phyloP scores from a whole-genome alignment of 2,113 vertebrate genomes.

The Trogon surrucura region DNA sequence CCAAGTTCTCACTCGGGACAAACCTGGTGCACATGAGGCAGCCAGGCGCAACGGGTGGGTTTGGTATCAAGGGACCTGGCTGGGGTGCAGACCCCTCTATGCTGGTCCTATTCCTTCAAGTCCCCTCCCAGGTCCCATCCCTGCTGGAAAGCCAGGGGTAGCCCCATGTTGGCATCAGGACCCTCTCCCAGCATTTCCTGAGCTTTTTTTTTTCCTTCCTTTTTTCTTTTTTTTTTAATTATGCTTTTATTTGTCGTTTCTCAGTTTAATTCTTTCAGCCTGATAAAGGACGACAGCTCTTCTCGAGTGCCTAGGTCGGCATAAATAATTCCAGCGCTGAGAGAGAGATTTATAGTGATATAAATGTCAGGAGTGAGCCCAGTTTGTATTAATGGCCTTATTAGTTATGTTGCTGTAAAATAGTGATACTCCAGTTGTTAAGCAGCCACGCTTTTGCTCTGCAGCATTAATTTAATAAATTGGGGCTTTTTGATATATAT shows the following conservation, averaged over 20 bases:
- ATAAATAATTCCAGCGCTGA: conserved; percentile 70
- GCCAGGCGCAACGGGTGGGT: accelerated
- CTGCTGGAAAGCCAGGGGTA: neutral
- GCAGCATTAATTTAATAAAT: conserved; percentile 75
- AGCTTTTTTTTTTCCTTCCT: neutral
- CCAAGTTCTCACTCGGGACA: neutral
- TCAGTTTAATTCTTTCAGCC: conserved; percentile 34
- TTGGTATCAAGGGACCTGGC: neutral
- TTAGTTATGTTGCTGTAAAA: conserved; percentile 82
- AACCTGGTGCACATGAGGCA: accelerated
- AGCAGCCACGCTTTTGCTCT: conserved; percentile 69
- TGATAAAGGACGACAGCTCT: conserved; percentile 51
- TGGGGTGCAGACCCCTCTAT: accelerated
- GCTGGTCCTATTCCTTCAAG: neutral
- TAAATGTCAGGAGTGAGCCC: conserved; percentile 73
- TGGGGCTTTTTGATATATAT: conserved; percentile 66
- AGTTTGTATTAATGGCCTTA: conserved; percentile 82
- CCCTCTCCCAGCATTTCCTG: neutral
- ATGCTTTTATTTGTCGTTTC: neutral
- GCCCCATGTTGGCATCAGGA: neutral
- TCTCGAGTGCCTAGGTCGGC: conserved; percentile 25
- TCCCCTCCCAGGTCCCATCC: neutral
- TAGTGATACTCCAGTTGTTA: conserved; percentile 72
- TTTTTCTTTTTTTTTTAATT: neutral
- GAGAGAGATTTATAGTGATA: conserved; percentile 75